Base-by-base conservation (phyloP, 2,113 vertebrate genomes). In the Scartelaos histophorus region DNA sequence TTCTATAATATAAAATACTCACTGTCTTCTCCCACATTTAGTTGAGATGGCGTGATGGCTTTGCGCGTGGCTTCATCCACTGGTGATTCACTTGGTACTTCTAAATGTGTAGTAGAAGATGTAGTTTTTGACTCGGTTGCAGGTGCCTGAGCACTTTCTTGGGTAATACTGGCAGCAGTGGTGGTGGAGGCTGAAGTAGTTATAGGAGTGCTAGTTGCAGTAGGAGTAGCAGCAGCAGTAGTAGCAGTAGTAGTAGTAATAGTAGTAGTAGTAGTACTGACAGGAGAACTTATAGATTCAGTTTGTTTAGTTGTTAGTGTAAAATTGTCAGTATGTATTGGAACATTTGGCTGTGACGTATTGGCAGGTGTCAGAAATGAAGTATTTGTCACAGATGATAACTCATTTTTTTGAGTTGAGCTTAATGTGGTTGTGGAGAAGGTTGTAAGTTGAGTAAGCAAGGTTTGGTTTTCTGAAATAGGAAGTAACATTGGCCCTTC, bases 11-110 rank as follows among this genome's bases (percentile, higher is more conserved):
- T 19, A 49, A 2, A 57, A 21, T 75, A 88, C 93, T 88, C 88
- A 93, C 92, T 70, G 12, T 84, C 74, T 0, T 87, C 90, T n/a
- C 76, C 61, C 58, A 89, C 80, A 35, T 90, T 94, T 81, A 93
- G 92, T 82, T 89, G 85, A 21, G 91, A 89, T 16, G 85, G 74
- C n/a, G 66, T 82, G 74, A 80, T 84, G 4, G 51, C 0, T 67
- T 87, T 71, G 13, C 22, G 71, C n/a, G 29, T 49, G 58, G 61
- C 47, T 25, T 66, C 4, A 29, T 21, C 47, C 3, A 7, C n/a
- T 21, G 13, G 54, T 34, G 34, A 3, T 16, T 11, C 1, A 29
- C 17, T 78, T 69, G 67, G 12, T 13, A 65, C 45, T 58, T 64
- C 35, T 3, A 54, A 61, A 29, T 4, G 62, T 70, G 46, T 49